Conservation (phyloP, 2,113 vertebrate species). For the Centropristis striata region DNA sequence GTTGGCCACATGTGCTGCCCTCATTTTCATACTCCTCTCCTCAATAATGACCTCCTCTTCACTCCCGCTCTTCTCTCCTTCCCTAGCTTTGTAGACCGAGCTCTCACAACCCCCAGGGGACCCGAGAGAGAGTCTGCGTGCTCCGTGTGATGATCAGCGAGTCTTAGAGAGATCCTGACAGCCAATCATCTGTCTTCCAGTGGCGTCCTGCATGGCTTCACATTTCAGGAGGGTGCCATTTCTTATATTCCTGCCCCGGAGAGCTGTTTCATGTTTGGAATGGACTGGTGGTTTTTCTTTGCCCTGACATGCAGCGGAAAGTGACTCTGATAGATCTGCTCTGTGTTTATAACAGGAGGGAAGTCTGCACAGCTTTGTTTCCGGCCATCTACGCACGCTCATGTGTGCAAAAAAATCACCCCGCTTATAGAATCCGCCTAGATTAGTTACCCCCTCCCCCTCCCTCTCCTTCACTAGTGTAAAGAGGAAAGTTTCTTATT, state of each 20-base stretch:
- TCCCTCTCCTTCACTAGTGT: conserved; percentile 26
- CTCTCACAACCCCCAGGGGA: conserved; percentile 59
- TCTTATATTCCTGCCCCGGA: conserved; percentile 69
- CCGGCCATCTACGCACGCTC: conserved; percentile 13
- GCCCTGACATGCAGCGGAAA: conserved; percentile 49
- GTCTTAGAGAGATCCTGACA: conserved; percentile 73
- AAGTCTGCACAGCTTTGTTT: conserved; percentile 60
- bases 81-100: conserved; percentile 46
- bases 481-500: conserved; percentile 73
- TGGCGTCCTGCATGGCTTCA: conserved; percentile 69
- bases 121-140: conserved; percentile 58
- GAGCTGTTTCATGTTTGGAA: conserved; percentile 75
- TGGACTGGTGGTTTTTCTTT: conserved; percentile 66
- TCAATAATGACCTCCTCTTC: conserved; percentile 65
- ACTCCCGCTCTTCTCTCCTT: conserved; percentile 38
- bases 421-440: conserved; percentile 57
- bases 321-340: conserved; percentile 62
- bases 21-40: conserved; percentile 22
- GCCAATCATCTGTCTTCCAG: conserved; percentile 77
- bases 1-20: conserved; percentile 11
- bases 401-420: conserved; percentile 16
- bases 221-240: conserved; percentile 72
- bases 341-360: conserved; percentile 40
- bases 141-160: conserved; percentile 77
- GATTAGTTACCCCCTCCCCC: conserved; percentile 57